Percentiles rank a stretch among this genome's conserved stretches.
Evolutionary conservation across 2,888 invertebrate genomes (phyloP).

Genomic region (Bruchidius siliquastri): DNA sequence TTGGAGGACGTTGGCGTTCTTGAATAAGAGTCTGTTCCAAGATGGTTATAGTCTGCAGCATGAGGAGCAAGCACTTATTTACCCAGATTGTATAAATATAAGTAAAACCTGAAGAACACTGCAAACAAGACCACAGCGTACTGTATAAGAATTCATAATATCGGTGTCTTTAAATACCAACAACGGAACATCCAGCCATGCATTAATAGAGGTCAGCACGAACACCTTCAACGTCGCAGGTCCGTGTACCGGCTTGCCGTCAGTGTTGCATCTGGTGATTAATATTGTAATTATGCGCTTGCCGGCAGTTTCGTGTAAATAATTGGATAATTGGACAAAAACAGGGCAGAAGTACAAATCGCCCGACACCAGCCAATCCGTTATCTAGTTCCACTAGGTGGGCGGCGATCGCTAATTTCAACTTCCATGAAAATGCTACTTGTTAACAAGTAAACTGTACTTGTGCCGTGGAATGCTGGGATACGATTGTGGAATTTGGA

Average conservation of each 20-base stretch:
- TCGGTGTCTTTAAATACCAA: no score
- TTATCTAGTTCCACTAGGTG: neutral
- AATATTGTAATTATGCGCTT: neutral
- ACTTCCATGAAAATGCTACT: neutral
- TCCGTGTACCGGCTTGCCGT: neutral
- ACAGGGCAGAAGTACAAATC: neutral
- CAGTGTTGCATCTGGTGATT: neutral
- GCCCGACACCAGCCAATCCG: neutral
- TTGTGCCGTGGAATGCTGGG: neutral
- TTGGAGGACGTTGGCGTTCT: no score
- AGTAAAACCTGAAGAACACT: no score
- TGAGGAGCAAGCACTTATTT: no score
- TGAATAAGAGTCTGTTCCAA: no score
- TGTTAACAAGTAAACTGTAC: neutral
- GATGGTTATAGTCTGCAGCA: no score
- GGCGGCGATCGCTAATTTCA: neutral
- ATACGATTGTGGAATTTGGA: neutral
- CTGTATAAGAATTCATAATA: no score
- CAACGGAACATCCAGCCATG: no score
- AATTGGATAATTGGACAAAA: neutral
- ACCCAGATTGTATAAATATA: no score
- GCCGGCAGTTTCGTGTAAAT: neutral
- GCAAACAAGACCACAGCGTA: no score
- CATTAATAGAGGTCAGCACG: no score
- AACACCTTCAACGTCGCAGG: neutral